Percentiles rank a stretch among this genome's conserved stretches.
Evolutionary conservation across 2,888 invertebrate genomes (phyloP).

Genomic region (Drosophila stalkeri): DNA sequence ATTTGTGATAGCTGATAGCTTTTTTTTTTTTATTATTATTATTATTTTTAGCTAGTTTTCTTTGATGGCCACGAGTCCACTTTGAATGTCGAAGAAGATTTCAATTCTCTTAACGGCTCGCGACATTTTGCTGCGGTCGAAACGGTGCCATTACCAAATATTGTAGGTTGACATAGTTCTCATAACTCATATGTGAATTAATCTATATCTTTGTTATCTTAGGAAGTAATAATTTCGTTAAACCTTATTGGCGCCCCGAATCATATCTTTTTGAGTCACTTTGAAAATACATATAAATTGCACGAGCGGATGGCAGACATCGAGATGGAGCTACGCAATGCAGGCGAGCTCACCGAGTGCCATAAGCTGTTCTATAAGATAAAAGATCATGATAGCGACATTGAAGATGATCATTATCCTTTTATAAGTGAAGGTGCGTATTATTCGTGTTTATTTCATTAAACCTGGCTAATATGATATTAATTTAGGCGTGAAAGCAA

Average conservation of each 20-base stretch:
- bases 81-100: conserved; percentile 89
- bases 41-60: conserved; percentile 91
- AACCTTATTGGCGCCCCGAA: conserved; percentile 95
- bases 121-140: conserved; percentile 92
- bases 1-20: not conserved
- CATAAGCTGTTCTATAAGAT: conserved; percentile 88
- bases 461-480: no score
- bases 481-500: conserved; percentile 86
- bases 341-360: conserved; percentile 86
- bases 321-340: conserved; percentile 88
- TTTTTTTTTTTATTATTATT: not conserved
- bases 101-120: conserved; percentile 97
- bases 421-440: conserved; percentile 86
- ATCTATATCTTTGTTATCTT: not conserved
- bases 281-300: conserved; percentile 90
- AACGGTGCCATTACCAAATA: conserved; percentile 84
- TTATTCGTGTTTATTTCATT: no score
- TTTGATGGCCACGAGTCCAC: conserved; percentile 99
- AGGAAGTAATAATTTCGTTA: conserved; percentile 91
- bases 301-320: conserved; percentile 89
- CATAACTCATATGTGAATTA: not conserved
- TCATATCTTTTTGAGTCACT: conserved; percentile 94
- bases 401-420: conserved; percentile 97
- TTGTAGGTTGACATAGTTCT: conserved; percentile 86
- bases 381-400: conserved; percentile 87